Evolutionary conservation across 2,888 invertebrate genomes (phyloP).

Genomic region (Cetonia aurata): DNA sequence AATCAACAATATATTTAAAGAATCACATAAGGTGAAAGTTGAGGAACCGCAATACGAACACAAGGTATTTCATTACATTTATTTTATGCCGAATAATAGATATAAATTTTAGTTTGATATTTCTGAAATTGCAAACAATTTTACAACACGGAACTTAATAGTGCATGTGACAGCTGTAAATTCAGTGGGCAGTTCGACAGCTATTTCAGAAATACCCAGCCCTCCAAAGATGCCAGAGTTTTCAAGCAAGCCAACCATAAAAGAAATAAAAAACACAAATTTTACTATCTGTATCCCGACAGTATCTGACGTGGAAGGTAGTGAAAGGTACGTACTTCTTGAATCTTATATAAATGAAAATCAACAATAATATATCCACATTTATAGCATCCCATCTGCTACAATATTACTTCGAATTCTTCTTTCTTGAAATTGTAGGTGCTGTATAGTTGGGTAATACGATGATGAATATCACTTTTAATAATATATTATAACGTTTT

Average conservation of each 20-base stretch:
- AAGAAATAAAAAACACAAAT: slow-evolving; percentile 37
- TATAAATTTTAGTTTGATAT: background rate
- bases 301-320: slow-evolving; percentile 20
- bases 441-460: too few species aligned
- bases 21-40: background rate
- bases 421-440: too few species aligned
- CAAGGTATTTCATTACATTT: background rate
- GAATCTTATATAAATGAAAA: background rate
- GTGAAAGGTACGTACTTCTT: slow-evolving; percentile 5
- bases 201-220: background rate
- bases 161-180: slow-evolving; percentile 12
- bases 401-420: too few species aligned
- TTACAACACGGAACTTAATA: background rate
- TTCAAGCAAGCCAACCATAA: slow-evolving; percentile 1
- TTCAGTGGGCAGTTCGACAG: background rate
- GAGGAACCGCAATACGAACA: slow-evolving; percentile 5
- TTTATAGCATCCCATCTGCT: background rate
- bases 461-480: too few species aligned
- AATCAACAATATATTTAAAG: background rate
- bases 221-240: slow-evolving; percentile 15
- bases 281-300: slow-evolving; percentile 33
- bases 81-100: background rate
- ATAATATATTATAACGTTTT: too few species aligned
- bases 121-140: background rate
- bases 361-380: background rate